These are phyloP conservation scores for Penaeus indicus DNA, from an alignment of 1,140 invertebrate genomes.

Conservation along the genomic window DNA sequence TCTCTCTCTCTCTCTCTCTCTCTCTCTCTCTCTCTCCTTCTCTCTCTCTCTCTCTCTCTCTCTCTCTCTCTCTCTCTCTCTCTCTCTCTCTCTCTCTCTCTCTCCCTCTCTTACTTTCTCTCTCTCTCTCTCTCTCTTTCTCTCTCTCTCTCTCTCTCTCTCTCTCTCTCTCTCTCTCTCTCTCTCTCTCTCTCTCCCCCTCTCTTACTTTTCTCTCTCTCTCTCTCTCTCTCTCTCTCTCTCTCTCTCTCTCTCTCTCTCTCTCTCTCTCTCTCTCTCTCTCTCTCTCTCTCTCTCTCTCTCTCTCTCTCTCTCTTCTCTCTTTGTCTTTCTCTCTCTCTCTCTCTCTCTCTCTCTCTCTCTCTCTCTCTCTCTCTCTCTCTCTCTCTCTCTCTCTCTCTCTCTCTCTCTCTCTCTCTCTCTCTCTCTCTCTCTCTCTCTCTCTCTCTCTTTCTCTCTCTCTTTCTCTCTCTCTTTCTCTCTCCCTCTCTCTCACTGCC, in stretches of 20 bases:
- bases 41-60: no score
- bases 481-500: not conserved
- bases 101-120: not conserved
- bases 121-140: not conserved
- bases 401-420: constrained; percentile 32
- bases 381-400: constrained; percentile 18
- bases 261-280: not conserved
- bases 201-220: constrained; percentile 13
- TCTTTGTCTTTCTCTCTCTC: not conserved
- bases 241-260: constrained; percentile 36
- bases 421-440: not conserved
- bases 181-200: constrained; percentile 2
- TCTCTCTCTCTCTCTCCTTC: no score
- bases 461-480: not conserved
- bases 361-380: constrained; percentile 1
- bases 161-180: constrained; percentile 9
- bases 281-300: not conserved
- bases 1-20: no score
- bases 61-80: no score
- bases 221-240: constrained; percentile 38
- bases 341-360: not conserved
- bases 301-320: not conserved
- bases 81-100: no score
- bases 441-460: constrained; percentile 43
- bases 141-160: constrained; percentile 6